phyloP scores from a whole-genome alignment of 2,888 invertebrate genomes.

The Tridacna gigas region DNA sequence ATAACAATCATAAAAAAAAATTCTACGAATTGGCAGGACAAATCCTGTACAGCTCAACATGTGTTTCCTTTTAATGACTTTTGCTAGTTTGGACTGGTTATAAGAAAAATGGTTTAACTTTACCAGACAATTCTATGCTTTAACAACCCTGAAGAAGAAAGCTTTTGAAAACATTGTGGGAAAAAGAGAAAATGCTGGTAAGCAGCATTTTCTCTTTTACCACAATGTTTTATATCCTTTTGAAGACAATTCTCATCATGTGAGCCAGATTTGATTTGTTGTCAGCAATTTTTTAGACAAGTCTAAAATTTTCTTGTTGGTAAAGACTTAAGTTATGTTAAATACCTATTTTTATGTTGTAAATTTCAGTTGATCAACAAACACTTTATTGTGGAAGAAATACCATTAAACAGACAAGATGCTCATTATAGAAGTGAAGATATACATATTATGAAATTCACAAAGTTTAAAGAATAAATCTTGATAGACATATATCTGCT shows the following conservation, averaged over 20 bases:
- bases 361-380: slow-evolving; percentile 48
- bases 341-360: neutral
- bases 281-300: neutral
- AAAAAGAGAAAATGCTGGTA: neutral
- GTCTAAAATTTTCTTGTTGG: too few relatives aligned
- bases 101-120: neutral
- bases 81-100: too few relatives aligned
- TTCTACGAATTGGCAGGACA: too few relatives aligned
- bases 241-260: neutral
- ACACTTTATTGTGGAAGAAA: slow-evolving; percentile 50
- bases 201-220: neutral
- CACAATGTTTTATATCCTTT: neutral
- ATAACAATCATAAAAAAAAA: too few relatives aligned
- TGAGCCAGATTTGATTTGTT: neutral
- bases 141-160: neutral
- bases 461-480: slow-evolving; percentile 27
- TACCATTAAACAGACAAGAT: slow-evolving; percentile 54
- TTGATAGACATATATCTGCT: too few relatives aligned
- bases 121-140: neutral
- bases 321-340: too few relatives aligned
- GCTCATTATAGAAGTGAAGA: slow-evolving; percentile 54
- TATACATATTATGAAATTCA: slow-evolving; percentile 62
- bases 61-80: too few relatives aligned
- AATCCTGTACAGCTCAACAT: too few relatives aligned
- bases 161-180: neutral